These are phyloP conservation scores for Holotrichia oblita DNA, from an alignment of 1,140 invertebrate species.

Conservation along the genomic window DNA sequence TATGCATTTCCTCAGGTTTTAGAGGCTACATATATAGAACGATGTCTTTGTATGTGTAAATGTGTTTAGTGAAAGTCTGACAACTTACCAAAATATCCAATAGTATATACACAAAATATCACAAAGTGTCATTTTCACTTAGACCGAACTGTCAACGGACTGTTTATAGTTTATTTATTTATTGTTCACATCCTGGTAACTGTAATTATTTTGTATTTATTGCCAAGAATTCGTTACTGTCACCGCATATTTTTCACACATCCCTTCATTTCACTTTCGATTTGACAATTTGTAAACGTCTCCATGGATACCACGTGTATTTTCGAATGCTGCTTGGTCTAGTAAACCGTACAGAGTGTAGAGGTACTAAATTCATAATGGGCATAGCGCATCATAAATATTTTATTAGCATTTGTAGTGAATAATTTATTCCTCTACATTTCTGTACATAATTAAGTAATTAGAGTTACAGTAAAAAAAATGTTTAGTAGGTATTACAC, in stretches of 20 bases:
- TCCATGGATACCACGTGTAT: constrained; percentile 34
- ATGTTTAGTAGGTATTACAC: too few species aligned
- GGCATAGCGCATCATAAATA: too few species aligned
- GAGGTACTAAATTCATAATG: too few species aligned
- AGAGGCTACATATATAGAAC: too few species aligned
- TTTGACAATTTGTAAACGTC: constrained; percentile 26
- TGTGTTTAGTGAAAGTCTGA: too few species aligned
- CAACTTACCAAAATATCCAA: constrained; percentile 35
- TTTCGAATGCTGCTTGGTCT: not conserved
- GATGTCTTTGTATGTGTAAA: too few species aligned
- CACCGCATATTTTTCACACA: constrained; percentile 15
- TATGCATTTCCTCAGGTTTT: too few species aligned
- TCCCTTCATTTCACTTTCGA: constrained; percentile 37
- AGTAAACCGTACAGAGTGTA: too few species aligned
- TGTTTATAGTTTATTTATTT: constrained; percentile 6
- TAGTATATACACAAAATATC: constrained; percentile 17
- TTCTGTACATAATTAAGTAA: too few species aligned
- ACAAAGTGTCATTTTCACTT: constrained; percentile 38
- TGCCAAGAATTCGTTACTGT: not conserved
- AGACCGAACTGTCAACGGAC: not conserved
- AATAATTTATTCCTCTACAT: too few species aligned
- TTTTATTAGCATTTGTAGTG: too few species aligned
- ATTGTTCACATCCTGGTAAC: not conserved
- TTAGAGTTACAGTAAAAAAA: too few species aligned
- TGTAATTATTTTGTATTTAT: not conserved